A percentile compares a stretch with the other conserved stretches of the same genome.
phyloP scores from a whole-genome alignment of 2,113 vertebrate species.

The Melospiza georgiana region DNA sequence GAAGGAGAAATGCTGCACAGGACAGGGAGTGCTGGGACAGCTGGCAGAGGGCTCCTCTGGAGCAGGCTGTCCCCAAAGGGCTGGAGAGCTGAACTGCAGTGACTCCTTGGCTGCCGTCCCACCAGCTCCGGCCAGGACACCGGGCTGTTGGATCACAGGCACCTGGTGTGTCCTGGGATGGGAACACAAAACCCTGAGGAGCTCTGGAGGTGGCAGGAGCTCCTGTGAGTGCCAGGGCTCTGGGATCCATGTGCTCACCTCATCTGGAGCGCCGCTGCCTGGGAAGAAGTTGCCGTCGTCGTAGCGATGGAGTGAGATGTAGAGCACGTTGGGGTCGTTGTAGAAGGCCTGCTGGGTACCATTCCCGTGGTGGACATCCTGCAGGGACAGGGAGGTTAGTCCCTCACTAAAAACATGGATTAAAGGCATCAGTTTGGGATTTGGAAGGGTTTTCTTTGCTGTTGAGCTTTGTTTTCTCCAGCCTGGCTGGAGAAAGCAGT shows the following conservation, averaged over 20 bases:
- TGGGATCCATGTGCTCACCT: constrained; percentile 73
- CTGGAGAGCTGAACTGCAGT: neutral
- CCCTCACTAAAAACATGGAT: neutral
- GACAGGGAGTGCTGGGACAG: neutral
- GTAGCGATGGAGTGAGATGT: constrained; percentile 94
- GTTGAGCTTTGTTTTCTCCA: neutral
- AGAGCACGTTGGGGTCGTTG: constrained; percentile 89
- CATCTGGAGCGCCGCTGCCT: constrained; percentile 94
- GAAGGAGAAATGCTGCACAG: neutral
- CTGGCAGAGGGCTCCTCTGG: neutral
- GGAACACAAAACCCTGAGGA: neutral
- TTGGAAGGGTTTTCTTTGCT: neutral
- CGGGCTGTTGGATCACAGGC: rapidly evolving
- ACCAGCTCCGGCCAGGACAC: neutral
- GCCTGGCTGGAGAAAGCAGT: neutral
- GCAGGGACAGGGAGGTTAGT: constrained; percentile 2
- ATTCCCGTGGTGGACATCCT: constrained; percentile 85
- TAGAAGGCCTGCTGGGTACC: constrained; percentile 94
- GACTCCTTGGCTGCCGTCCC: neutral
- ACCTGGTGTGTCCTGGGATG: rapidly evolving
- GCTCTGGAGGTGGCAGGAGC: neutral
- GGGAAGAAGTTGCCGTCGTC: constrained; percentile 99
- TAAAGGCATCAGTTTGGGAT: neutral
- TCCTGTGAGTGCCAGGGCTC: neutral
- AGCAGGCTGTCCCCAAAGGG: neutral